Percentiles rank a stretch among this genome's conserved stretches.
These are phyloP conservation scores for Drosophila emarginata DNA, from an alignment of 2,888 invertebrate species.

Conservation along the genomic window DNA sequence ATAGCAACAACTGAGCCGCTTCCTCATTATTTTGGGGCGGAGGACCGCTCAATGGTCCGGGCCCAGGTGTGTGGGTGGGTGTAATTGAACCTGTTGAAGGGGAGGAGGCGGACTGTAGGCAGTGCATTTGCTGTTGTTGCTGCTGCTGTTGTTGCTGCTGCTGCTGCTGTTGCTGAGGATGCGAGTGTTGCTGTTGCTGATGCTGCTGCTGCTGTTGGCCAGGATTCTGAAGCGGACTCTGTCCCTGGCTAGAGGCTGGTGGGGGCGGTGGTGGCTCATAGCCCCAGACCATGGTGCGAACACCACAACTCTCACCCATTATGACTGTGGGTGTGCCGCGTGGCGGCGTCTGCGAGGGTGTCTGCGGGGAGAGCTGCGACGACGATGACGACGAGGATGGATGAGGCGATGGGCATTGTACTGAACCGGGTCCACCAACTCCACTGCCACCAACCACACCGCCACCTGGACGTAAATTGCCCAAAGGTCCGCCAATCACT, in stretches of 20 bases:
- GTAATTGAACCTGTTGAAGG: constrained; percentile 82
- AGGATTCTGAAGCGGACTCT: constrained; percentile 29
- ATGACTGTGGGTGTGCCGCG: constrained; percentile 92
- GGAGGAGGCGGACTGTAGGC: constrained; percentile 83
- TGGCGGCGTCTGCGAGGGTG: constrained; percentile 82
- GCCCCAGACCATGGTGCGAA: constrained; percentile 88
- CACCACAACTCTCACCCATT: constrained; percentile 96
- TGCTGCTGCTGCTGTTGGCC: constrained; percentile 58
- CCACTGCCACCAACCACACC: constrained; percentile 49
- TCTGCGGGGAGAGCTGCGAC: constrained; percentile 81
- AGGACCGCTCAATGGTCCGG: constrained; percentile 9
- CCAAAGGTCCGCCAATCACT: constrained; percentile 86
- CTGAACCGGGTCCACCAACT: constrained; percentile 55
- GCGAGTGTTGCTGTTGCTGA: constrained; percentile 56
- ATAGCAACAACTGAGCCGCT: constrained; percentile 88
- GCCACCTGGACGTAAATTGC: constrained; percentile 74
- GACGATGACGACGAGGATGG: constrained; percentile 81
- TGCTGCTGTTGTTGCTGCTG: constrained; percentile 49
- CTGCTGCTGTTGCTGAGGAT: constrained; percentile 45
- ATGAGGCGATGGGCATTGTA: constrained; percentile 81
- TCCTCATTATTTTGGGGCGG: constrained; percentile 85
- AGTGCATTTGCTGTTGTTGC: constrained; percentile 37
- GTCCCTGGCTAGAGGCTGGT: constrained; percentile 43
- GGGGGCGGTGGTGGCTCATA: constrained; percentile 84
- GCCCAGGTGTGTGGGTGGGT: constrained; percentile 81